Evolutionary conservation across 1,140 invertebrate genomes (phyloP).

Genomic region (Pissodes strobi): DNA sequence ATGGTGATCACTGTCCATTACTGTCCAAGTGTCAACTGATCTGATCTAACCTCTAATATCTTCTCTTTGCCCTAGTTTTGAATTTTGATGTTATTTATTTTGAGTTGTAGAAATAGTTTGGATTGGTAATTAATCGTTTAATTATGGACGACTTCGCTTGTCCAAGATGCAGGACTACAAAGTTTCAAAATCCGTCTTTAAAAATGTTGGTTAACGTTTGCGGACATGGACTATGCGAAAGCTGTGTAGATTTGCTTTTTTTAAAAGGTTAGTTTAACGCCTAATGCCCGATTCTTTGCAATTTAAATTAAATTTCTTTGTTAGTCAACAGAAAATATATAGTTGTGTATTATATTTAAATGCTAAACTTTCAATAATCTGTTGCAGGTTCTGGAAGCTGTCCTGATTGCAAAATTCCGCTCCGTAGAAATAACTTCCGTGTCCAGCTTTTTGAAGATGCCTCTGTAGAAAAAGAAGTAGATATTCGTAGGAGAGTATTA

Average conservation of each 20-base stretch:
- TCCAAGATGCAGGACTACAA: constrained; percentile 97
- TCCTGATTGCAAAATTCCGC: constrained; percentile 85
- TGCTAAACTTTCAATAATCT: too few species aligned
- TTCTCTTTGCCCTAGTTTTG: too few species aligned
- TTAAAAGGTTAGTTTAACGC: constrained; percentile 76
- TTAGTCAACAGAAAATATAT: too few species aligned
- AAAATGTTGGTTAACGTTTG: constrained; percentile 98
- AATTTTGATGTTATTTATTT: too few species aligned
- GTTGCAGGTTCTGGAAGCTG: constrained; percentile 84
- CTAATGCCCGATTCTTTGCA: background rate
- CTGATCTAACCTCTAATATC: too few species aligned
- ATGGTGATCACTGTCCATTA: too few species aligned
- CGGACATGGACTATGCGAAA: constrained; percentile 96
- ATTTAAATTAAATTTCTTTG: background rate
- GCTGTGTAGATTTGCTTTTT: constrained; percentile 93
- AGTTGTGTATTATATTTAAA: too few species aligned
- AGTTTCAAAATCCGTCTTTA: constrained; percentile 95
- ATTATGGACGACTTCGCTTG: constrained; percentile 88
- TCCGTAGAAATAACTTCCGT: constrained; percentile 89
- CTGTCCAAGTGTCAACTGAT: too few species aligned
- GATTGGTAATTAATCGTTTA: too few species aligned
- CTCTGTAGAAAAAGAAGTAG: constrained; percentile 95
- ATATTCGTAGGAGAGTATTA: constrained; percentile 87
- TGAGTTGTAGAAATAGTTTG: too few species aligned
- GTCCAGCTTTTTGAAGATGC: constrained; percentile 96